Base-by-base conservation (phyloP, 2,113 vertebrate genomes). In the Sturnus vulgaris region DNA sequence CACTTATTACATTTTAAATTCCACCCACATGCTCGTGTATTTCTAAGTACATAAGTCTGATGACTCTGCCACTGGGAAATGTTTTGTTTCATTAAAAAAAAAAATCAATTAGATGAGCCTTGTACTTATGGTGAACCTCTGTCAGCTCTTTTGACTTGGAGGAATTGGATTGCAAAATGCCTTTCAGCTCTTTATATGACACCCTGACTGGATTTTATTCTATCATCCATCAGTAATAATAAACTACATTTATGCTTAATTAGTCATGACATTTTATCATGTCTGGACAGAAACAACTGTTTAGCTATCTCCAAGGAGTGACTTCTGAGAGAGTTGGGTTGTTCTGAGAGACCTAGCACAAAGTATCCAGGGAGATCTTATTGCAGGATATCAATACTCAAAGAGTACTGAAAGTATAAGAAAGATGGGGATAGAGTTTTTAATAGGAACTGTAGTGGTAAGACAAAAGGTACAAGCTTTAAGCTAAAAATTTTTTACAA, bases 61-160 rank as follows among this genome's bases (percentile, higher is more conserved):
- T 35, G 35, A 86, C 77, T 93, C 80, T 85, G 55, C 31, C 52
- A 77, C 30, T 61, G 37, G 44, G 57, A 93, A 86, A 78, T 60
- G 13, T 75, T 87, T 92, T 50, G 39, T 63, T 88, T 75, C 47
- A 71, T 44, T 6, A 0, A 3, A 6, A 35, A 77, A 80, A 47
- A 75, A 47, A 70, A 80, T 61, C 37, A 66, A 35, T 93, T 93
- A 81, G 8, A 25, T 52, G 57, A 91, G 64, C 19, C 46, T 69
- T 83, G 33, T 64, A 66, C 12, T 93, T 49, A 61, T 35, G 23
- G 44, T 23, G 21, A 92, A 65, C 10, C 82, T 91, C 64, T 72
- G 25, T 83, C 56, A 86, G 25, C 68, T 60, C 46, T 28, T 85
- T 52, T 86, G 46, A 92, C 24, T 72, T 57, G 56, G 37, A 80